Evolutionary conservation across 2,888 invertebrate species (phyloP).

Genomic region (Spicauda simplicius): DNA sequence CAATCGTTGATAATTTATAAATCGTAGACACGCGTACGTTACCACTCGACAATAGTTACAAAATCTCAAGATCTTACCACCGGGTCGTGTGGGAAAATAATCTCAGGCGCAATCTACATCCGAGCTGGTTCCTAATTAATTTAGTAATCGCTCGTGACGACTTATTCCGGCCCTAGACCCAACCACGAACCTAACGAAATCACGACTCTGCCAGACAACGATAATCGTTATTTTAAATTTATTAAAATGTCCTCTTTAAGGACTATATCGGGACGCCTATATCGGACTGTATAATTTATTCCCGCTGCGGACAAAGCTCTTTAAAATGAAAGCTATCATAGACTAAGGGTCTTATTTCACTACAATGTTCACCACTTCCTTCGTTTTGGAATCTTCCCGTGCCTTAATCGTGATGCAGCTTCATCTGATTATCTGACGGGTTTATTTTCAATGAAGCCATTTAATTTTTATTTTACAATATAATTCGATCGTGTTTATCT

Average conservation of each 20-base stretch:
- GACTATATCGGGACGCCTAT: conserved; percentile 81
- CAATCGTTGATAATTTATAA: conserved; percentile 35
- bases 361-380: conserved; percentile 46
- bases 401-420: conserved; percentile 44
- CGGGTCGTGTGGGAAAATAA: conserved; percentile 83
- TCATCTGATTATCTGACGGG: conserved; percentile 32
- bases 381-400: conserved; percentile 41
- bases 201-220: conserved; percentile 82
- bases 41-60: conserved; percentile 66
- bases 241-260: conserved; percentile 84
- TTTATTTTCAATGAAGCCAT: conserved; percentile 31
- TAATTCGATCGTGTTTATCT: conserved; percentile 26
- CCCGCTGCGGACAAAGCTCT: conserved; percentile 70
- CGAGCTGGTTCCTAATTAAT: conserved; percentile 83
- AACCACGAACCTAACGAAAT: conserved; percentile 83
- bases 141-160: conserved; percentile 85
- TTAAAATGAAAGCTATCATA: conserved; percentile 77
- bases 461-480: conserved; percentile 22
- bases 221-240: conserved; percentile 85
- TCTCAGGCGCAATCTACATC: conserved; percentile 80
- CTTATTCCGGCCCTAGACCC: conserved; percentile 79
- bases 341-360: conserved; percentile 55
- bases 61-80: conserved; percentile 72
- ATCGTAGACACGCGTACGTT: conserved; percentile 34
- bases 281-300: conserved; percentile 84